phyloP scores from a whole-genome alignment of 2,113 vertebrate species.

The Vireo altiloquus region DNA sequence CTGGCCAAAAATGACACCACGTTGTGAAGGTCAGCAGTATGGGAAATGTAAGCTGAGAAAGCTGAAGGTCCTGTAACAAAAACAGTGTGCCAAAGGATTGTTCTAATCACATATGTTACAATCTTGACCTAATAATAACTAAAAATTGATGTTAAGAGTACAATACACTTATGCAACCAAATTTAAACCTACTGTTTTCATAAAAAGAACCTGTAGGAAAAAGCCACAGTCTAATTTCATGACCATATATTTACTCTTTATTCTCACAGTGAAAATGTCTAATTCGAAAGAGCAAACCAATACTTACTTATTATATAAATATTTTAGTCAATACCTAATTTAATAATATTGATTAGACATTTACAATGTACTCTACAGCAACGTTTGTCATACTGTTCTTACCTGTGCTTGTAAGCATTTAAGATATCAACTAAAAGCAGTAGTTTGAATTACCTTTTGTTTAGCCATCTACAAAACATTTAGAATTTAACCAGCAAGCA shows the following conservation, averaged over 20 bases:
- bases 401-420: slow-evolving; percentile 83
- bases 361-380: slow-evolving; percentile 86
- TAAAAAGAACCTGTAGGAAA: slow-evolving; percentile 69
- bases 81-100: slow-evolving; percentile 7
- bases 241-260: slow-evolving; percentile 78
- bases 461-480: slow-evolving; percentile 35
- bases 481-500: slow-evolving; percentile 41
- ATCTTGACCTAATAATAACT: slow-evolving; percentile 85
- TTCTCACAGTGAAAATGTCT: slow-evolving; percentile 84
- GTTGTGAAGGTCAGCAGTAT: background rate
- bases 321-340: slow-evolving; percentile 98
- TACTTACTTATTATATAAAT: slow-evolving; percentile 93
- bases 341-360: slow-evolving; percentile 94
- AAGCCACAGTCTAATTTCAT: slow-evolving; percentile 79
- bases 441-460: slow-evolving; percentile 74
- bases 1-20: background rate
- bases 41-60: background rate
- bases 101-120: slow-evolving; percentile 72
- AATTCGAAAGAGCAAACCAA: slow-evolving; percentile 94
- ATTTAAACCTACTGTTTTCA: slow-evolving; percentile 76
- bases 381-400: slow-evolving; percentile 76
- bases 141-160: slow-evolving; percentile 77
- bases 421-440: slow-evolving; percentile 82
- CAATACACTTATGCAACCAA: slow-evolving; percentile 76
- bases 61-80: background rate